phyloP scores from a whole-genome alignment of 53 echinoderm and acorn worm genomes.

The Hippasteria phrygiana region DNA sequence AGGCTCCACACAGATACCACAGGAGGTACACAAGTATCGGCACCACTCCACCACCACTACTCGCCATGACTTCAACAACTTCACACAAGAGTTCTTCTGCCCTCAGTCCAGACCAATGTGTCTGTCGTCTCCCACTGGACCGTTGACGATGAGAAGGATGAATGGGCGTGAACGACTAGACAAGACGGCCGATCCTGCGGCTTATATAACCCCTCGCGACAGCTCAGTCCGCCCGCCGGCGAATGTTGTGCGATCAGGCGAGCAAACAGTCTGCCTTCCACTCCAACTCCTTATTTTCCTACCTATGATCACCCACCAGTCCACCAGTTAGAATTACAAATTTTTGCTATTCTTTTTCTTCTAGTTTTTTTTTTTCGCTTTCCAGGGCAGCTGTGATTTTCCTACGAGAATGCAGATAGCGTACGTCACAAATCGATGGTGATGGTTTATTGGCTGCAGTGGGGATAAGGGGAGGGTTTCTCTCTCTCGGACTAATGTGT shows the following conservation, averaged over 20 bases:
- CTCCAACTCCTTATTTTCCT: background rate
- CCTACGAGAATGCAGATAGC: background rate
- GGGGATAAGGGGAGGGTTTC: background rate
- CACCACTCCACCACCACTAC: constrained; percentile 1
- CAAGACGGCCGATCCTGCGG: background rate
- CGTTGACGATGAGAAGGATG: background rate
- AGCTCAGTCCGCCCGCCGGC: background rate
- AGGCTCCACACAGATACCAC: background rate
- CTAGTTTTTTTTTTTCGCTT: background rate
- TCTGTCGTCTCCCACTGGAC: background rate
- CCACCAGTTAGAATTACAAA: background rate
- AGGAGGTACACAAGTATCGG: constrained; percentile 8
- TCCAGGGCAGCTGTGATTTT: constrained; percentile 20
- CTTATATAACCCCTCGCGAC: constrained; percentile 39
- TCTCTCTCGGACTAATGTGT: constrained; percentile 8
- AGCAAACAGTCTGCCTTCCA: constrained; percentile 15
- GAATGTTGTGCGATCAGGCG: background rate
- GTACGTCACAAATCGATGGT: constrained; percentile 25
- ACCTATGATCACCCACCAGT: background rate
- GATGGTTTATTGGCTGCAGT: background rate
- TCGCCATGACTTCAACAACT: constrained; percentile 23
- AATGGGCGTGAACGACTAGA: background rate
- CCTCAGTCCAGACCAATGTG: background rate
- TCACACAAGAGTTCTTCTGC: background rate
- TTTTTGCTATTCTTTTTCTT: background rate